Conservation (phyloP, 2,797 vertebrate genomes). For the Sebastes taczanowskii region DNA sequence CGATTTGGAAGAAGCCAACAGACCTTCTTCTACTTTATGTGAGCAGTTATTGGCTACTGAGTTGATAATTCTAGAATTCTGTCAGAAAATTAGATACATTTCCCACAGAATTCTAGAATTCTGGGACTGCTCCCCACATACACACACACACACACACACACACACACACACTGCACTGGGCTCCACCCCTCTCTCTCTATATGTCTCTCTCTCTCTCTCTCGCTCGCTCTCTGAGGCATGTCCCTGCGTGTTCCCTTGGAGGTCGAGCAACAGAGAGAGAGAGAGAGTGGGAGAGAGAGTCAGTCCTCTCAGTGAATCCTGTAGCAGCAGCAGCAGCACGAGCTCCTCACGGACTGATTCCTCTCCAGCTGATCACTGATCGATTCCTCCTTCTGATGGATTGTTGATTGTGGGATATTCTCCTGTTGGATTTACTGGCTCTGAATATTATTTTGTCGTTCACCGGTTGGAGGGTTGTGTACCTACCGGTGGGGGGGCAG, state of each 20-base stretch:
- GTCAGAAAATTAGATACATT: no score
- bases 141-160: no score
- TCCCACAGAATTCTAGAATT: no score
- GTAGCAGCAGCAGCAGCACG: constrained; percentile 4
- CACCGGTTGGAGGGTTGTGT: background rate
- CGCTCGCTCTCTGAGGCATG: constrained; percentile 76
- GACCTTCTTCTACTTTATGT: no score
- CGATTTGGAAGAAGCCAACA: no score
- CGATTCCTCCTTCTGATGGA: background rate
- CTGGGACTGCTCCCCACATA: no score
- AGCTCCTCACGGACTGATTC: background rate
- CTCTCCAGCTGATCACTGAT: background rate
- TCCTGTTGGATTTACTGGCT: background rate
- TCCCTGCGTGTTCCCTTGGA: constrained; percentile 86
- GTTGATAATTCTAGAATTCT: no score
- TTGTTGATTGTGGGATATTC: constrained; percentile 5
- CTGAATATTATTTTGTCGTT: background rate
- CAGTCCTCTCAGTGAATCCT: background rate
- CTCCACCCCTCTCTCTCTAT: no score
- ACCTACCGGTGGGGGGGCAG: constrained; percentile 2
- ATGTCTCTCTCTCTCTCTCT: no score
- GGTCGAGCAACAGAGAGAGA: constrained; percentile 14
- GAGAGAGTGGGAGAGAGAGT: constrained; percentile 17
- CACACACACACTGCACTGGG: no score
- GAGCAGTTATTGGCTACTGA: no score